Conservation (phyloP, 2,888 invertebrate species). For the Tachystola acroxantha region DNA sequence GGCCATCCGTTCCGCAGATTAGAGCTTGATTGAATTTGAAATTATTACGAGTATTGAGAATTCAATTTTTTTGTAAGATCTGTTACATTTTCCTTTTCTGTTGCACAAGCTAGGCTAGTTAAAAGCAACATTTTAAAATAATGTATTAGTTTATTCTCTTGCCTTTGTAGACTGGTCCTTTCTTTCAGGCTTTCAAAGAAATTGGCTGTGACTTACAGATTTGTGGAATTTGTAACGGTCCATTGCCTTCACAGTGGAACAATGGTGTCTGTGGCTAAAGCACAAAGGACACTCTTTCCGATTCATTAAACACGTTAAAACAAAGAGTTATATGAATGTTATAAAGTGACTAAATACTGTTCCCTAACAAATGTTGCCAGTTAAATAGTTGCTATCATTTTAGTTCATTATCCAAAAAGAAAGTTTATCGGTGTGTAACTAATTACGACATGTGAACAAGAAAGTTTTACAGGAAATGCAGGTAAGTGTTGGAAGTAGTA, state of each 20-base stretch:
- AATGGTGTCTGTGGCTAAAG: slow-evolving; percentile 31
- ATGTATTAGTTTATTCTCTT: slow-evolving; percentile 9
- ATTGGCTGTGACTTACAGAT: slow-evolving; percentile 38
- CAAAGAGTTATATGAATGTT: neutral
- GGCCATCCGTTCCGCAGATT: slow-evolving; percentile 38
- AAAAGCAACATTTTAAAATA: slow-evolving; percentile 9
- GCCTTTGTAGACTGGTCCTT: slow-evolving; percentile 10
- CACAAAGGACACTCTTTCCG: slow-evolving; percentile 17
- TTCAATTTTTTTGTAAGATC: slow-evolving; percentile 7
- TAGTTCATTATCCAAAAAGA: slow-evolving; percentile 21
- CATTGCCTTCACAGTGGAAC: slow-evolving; percentile 36
- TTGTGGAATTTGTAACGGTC: slow-evolving; percentile 36
- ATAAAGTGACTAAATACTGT: neutral
- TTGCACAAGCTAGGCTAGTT: slow-evolving; percentile 2
- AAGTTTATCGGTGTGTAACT: slow-evolving; percentile 30
- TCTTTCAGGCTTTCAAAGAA: slow-evolving; percentile 29
- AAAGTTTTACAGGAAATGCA: slow-evolving; percentile 40
- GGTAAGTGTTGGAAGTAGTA: slow-evolving; percentile 36
- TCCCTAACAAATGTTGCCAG: too few relatives aligned
- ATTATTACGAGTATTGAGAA: slow-evolving; percentile 21
- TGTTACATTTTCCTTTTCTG: neutral
- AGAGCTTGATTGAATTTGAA: slow-evolving; percentile 48
- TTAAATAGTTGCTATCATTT: neutral
- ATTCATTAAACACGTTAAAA: slow-evolving; percentile 13
- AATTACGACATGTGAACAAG: slow-evolving; percentile 24